Conservation (phyloP, 2,113 vertebrate genomes). For the Carollia perspicillata region DNA sequence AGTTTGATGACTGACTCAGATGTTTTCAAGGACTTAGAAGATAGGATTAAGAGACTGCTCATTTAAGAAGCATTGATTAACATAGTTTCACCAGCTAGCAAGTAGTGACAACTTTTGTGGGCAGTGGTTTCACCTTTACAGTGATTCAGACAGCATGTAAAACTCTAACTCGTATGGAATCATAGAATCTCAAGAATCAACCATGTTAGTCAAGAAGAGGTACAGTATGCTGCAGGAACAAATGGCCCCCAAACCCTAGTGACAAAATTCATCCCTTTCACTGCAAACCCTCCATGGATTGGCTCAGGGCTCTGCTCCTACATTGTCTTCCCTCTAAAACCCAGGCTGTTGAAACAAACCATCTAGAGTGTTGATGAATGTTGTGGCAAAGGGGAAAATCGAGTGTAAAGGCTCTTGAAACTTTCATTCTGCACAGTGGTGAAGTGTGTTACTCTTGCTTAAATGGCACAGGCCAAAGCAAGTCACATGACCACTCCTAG, state of each 20-base stretch:
- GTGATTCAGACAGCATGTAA: not conserved
- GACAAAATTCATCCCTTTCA: not conserved
- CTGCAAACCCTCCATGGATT: not conserved
- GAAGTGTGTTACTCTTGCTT: not conserved
- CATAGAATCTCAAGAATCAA: not conserved
- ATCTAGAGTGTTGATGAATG: not conserved
- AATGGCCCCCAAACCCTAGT: not conserved
- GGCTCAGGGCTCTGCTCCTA: not conserved
- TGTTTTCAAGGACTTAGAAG: conserved; percentile 32
- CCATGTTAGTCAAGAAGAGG: not conserved
- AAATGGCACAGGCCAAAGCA: not conserved
- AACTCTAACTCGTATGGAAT: not conserved
- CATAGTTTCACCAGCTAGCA: not conserved
- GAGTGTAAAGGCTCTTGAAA: not conserved
- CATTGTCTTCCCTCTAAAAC: not conserved
- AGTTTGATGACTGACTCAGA: conserved; percentile 35
- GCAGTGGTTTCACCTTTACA: not conserved
- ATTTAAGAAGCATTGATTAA: conserved; percentile 12
- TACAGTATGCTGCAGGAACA: not conserved
- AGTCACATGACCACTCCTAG: not conserved
- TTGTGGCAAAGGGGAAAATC: not conserved
- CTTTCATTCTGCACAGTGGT: not conserved
- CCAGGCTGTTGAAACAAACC: not conserved
- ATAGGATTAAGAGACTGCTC: not conserved
- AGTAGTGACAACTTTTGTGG: not conserved